Percentiles rank a stretch among this genome's conserved stretches.
Conservation (phyloP, 2,888 invertebrate genomes). For the Chaetoderma sp. region DNA sequence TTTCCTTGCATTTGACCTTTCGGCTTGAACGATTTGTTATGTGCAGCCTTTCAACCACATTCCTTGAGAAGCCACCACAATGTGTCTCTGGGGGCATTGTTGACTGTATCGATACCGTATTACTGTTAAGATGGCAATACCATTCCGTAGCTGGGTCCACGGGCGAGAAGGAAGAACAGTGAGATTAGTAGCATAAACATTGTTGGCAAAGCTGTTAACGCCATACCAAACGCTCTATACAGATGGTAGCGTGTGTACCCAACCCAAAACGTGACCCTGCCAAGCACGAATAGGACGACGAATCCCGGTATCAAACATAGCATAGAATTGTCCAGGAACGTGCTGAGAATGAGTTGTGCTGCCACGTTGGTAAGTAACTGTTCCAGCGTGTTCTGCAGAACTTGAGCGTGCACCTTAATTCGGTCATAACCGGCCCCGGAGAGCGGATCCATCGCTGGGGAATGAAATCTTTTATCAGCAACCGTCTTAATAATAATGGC, state of each 20-base stretch:
- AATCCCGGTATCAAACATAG: slow-evolving; percentile 38
- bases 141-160: no score
- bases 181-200: no score
- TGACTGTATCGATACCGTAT: no score
- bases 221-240: slow-evolving; percentile 32
- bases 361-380: slow-evolving; percentile 35
- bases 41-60: no score
- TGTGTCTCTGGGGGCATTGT: no score
- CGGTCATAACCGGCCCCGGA: slow-evolving; percentile 32
- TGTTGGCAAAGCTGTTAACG: slow-evolving; percentile 24
- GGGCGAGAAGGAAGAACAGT: no score
- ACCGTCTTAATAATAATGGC: slow-evolving; percentile 27
- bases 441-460: slow-evolving; percentile 40
- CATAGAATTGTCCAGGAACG: slow-evolving; percentile 27
- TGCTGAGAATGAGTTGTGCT: slow-evolving; percentile 36
- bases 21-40: no score
- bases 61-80: no score
- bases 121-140: no score
- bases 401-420: slow-evolving; percentile 21
- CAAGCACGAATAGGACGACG: slow-evolving; percentile 34
- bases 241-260: slow-evolving; percentile 30
- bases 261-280: slow-evolving; percentile 35
- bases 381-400: slow-evolving; percentile 41
- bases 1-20: no score
- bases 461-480: slow-evolving; percentile 19